Evolutionary conservation across 2,797 vertebrate species (phyloP), one percentile per base, ranked within the genome.

Genomic region (Sebastes ruberrimus): DNA sequence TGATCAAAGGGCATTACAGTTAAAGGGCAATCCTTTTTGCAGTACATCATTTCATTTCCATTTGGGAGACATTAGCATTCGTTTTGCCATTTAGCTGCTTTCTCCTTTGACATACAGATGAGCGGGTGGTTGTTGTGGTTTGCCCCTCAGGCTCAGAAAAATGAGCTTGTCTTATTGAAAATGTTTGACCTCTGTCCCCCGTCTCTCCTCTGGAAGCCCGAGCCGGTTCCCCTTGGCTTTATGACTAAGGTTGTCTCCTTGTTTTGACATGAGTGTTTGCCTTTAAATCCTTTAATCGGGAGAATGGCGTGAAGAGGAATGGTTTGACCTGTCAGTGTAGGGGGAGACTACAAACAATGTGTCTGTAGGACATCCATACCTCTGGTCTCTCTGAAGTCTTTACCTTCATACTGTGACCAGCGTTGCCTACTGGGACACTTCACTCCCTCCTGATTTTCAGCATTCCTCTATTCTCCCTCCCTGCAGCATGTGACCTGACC

Each of bases 241-340:
- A 76, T 55, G 71, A 67, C 61, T 66, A 57, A 72, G 61, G 66
- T 33, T 22, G 63, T 18, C 57, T 62, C 20, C 42, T 81, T 88
- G 76, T 77, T 84, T 87, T 74, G 77, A 83, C 80, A 80, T 49
- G 28, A 53, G 62, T 78, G 80, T 76, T 42, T 80, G 69, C 82
- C 82, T 75, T 76, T 86, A 80, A 93, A 85, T 74, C 67, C 81
- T 88, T 82, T 82, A 88, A 92, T 86, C 65, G 49, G 65, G 85
- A 75, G 72, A 74, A 91, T 80, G 59, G 76, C 28, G 53, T 86
- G 83, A 84, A 79, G 72, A 80, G 64, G 62, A 76, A 28, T 66
- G 63, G 64, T 81, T 76, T 81, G 66, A 87, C 30, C 66, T 74
- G 82, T 62, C 52, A 86, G 65, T 78, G 53, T 42, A 42, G 64